Percentiles rank a stretch among this genome's conserved stretches.
Evolutionary conservation across 2,888 invertebrate species (phyloP).

Genomic region (Zygothrica quintamaculata): DNA sequence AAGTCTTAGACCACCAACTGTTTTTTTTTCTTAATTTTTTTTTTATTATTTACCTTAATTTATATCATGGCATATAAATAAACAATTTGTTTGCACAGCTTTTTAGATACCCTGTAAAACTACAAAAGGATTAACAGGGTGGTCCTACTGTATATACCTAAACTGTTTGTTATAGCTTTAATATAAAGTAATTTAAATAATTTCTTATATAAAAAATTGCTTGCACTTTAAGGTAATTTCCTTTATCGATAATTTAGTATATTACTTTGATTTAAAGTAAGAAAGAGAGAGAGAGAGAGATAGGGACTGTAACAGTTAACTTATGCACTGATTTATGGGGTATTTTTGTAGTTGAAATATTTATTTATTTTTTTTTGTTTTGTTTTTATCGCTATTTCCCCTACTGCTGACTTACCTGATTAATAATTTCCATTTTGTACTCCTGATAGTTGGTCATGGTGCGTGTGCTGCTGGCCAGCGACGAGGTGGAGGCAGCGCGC

Average conservation of each 20-base stretch:
- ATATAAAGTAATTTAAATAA: no score
- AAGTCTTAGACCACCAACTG: constrained; percentile 35
- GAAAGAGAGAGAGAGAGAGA: no score
- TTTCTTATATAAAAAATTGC: no score
- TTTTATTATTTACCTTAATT: constrained; percentile 47
- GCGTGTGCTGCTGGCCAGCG: constrained; percentile 78
- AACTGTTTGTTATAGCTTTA: no score
- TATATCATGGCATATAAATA: constrained; percentile 30
- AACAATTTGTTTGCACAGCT: constrained; percentile 73
- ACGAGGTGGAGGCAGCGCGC: constrained; percentile 79
- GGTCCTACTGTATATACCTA: no score
- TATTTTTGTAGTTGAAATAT: not conserved
- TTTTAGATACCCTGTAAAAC: constrained; percentile 40
- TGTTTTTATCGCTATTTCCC: constrained; percentile 13
- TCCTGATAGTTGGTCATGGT: constrained; percentile 82
- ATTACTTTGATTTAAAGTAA: no score
- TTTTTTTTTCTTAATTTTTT: no score
- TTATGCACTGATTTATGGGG: no score
- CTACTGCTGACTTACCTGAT: constrained; percentile 77
- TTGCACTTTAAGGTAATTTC: no score
- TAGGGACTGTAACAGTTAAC: no score
- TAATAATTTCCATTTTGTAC: constrained; percentile 83
- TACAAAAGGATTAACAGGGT: no score
- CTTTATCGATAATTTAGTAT: no score
- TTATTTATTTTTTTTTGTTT: not conserved